Conservation (phyloP, 1,140 invertebrate genomes). For the Scaptomyza hsui region DNA sequence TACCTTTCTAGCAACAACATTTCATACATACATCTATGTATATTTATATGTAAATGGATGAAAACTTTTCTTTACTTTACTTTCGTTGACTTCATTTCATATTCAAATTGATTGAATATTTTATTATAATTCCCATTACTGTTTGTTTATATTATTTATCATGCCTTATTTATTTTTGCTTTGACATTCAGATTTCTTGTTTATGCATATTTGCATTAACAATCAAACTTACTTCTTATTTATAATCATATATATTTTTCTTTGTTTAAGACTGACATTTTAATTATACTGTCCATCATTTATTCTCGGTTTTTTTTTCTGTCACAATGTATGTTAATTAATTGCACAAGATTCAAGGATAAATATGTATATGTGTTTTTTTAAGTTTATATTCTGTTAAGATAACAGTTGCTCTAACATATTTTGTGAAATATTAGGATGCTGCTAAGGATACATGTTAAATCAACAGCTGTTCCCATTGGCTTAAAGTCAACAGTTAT, state of each 20-base stretch:
- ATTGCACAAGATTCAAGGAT: not conserved
- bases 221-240: too few species aligned
- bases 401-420: too few species aligned
- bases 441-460: too few species aligned
- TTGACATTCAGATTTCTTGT: not conserved
- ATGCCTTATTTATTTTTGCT: not conserved
- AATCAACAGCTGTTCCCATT: too few species aligned
- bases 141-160: not conserved
- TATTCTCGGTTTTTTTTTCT: too few species aligned
- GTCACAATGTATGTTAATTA: too few species aligned
- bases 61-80: not conserved
- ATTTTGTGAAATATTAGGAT: too few species aligned
- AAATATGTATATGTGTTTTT: not conserved
- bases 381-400: too few species aligned
- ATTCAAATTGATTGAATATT: conserved; percentile 2
- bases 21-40: not conserved
- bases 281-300: not conserved
- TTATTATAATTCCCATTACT: not conserved
- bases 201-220: too few species aligned
- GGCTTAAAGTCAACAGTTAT: too few species aligned
- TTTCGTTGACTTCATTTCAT: not conserved
- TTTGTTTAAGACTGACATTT: not conserved
- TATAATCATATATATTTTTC: too few species aligned
- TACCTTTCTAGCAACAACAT: conserved; percentile 4
- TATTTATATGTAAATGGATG: not conserved